Percentiles rank a stretch among this genome's conserved stretches.
Conservation (phyloP, 2,888 invertebrate genomes). For the Suillia variegata region DNA sequence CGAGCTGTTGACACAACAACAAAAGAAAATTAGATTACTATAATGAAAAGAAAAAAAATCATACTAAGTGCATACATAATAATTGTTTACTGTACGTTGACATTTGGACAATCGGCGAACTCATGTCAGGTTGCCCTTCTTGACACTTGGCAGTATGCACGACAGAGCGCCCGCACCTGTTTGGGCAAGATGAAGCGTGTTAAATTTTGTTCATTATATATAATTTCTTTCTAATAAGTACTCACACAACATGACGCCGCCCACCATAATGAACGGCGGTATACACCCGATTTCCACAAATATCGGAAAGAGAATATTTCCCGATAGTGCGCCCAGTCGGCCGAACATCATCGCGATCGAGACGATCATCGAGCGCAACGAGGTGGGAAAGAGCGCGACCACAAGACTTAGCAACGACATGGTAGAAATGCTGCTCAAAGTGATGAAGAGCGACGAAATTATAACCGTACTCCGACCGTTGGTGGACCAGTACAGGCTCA, state of each 20-base stretch:
- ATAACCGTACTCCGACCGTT: slow-evolving; percentile 64
- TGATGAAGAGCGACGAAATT: slow-evolving; percentile 65
- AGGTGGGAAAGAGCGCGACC: slow-evolving; percentile 55
- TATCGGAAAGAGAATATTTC: slow-evolving; percentile 74
- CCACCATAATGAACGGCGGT: slow-evolving; percentile 75
- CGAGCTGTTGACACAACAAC: too few species aligned
- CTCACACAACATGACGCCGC: slow-evolving; percentile 67
- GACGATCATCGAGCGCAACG: slow-evolving; percentile 66
- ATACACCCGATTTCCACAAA: slow-evolving; percentile 72
- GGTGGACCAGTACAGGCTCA: slow-evolving; percentile 66
- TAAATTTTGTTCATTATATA: neutral
- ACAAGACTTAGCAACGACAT: slow-evolving; percentile 53
- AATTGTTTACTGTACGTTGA: too few species aligned
- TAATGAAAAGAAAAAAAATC: too few species aligned
- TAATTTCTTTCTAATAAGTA: slow-evolving; percentile 4
- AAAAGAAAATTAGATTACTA: too few species aligned
- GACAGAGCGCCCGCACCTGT: neutral
- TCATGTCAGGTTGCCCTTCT: neutral
- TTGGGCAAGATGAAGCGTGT: neutral
- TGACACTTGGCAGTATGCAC: neutral
- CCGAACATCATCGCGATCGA: slow-evolving; percentile 75
- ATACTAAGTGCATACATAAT: too few species aligned
- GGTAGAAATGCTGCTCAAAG: slow-evolving; percentile 49
- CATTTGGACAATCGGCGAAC: too few species aligned
- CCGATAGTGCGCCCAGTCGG: slow-evolving; percentile 71